A percentile compares a stretch with the other conserved stretches of the same genome.
Evolutionary conservation across 2,113 vertebrate species (phyloP).

Genomic region (Hippoglossus stenolepis): DNA sequence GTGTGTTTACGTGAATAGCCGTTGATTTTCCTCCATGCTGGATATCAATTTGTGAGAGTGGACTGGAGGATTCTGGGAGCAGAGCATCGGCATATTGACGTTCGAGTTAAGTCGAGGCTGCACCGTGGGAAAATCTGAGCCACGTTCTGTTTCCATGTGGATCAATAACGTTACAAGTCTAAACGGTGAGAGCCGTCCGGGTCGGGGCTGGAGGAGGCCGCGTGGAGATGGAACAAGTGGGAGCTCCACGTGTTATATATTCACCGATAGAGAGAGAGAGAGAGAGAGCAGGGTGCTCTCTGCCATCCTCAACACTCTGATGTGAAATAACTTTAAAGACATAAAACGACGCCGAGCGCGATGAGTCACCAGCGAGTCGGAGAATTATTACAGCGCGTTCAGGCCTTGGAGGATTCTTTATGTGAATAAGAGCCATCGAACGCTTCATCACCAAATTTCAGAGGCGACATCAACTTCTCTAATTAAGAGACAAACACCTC

Average conservation of each 20-base stretch:
- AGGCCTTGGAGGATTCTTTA: slow-evolving; percentile 24
- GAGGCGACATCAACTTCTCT: slow-evolving; percentile 43
- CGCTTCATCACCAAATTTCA: slow-evolving; percentile 27
- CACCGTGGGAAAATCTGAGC: slow-evolving; percentile 43
- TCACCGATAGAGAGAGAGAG: slow-evolving; percentile 13
- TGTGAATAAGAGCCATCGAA: slow-evolving; percentile 41
- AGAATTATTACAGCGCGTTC: neutral
- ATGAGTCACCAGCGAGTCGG: slow-evolving; percentile 12
- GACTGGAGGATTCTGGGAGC: slow-evolving; percentile 19
- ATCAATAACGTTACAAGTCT: slow-evolving; percentile 66
- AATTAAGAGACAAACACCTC: slow-evolving; percentile 59
- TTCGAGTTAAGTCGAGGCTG: slow-evolving; percentile 62
- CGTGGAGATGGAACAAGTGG: slow-evolving; percentile 1
- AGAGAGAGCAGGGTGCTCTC: slow-evolving; percentile 19
- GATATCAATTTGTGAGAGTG: slow-evolving; percentile 43
- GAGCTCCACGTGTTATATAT: slow-evolving; percentile 10
- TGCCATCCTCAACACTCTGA: slow-evolving; percentile 25
- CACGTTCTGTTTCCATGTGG: slow-evolving; percentile 61
- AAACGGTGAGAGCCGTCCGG: slow-evolving; percentile 57
- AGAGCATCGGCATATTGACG: slow-evolving; percentile 60
- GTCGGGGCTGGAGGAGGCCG: slow-evolving; percentile 17
- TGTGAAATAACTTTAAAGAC: slow-evolving; percentile 47
- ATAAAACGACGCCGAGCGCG: slow-evolving; percentile 23
- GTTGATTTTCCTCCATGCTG: slow-evolving; percentile 39
- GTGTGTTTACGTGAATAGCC: neutral